Evolutionary conservation across 2,888 invertebrate genomes (phyloP).

Genomic region (Chesias legatella): DNA sequence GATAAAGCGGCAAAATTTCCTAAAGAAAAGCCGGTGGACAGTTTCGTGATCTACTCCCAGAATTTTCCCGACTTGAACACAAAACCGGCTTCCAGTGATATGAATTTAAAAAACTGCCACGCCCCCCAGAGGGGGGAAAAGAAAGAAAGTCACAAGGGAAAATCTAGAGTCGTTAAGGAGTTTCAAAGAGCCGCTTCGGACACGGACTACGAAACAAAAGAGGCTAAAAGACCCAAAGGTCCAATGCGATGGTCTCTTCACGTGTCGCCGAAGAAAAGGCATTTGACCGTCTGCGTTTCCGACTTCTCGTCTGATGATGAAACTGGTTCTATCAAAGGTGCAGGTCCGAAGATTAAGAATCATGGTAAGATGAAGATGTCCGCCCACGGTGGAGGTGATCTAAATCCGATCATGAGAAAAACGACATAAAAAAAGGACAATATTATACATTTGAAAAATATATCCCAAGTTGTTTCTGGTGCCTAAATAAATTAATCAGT

Average conservation of each 20-base stretch:
- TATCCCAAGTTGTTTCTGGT: not conserved
- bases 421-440: constrained; percentile 43
- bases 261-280: constrained; percentile 65
- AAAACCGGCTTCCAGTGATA: constrained; percentile 61
- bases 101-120: constrained; percentile 78
- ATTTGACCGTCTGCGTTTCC: constrained; percentile 60
- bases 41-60: constrained; percentile 70
- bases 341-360: constrained; percentile 54
- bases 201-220: constrained; percentile 65
- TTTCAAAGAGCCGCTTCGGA: constrained; percentile 65
- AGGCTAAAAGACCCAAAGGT: constrained; percentile 53
- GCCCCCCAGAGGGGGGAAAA: constrained; percentile 78
- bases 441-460: not conserved
- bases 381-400: constrained; percentile 71
- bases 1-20: constrained; percentile 60
- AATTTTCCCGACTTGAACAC: constrained; percentile 69
- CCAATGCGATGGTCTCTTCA: constrained; percentile 64
- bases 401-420: constrained; percentile 66
- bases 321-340: constrained; percentile 54
- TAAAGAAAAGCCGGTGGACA: constrained; percentile 65
- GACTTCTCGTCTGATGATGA: constrained; percentile 71
- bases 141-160: constrained; percentile 65
- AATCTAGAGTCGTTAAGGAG: constrained; percentile 55
- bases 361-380: constrained; percentile 61
- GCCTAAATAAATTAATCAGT: constrained; percentile 36